Base-by-base conservation (phyloP, 2,888 invertebrate species). In the Glaucopsyche alexis region DNA sequence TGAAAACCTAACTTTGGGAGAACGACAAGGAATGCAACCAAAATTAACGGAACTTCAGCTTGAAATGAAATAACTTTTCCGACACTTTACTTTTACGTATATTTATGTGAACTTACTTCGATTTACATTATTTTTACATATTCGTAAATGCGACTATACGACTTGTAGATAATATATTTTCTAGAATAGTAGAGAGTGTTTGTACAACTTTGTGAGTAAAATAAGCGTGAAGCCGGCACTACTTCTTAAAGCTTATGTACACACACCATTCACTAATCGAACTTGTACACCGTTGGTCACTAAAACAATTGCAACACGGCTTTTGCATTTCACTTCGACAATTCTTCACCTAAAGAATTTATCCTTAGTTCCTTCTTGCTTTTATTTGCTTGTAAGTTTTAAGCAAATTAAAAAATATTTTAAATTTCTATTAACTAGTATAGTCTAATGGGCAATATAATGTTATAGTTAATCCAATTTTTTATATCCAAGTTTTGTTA, bases 61-160 rank as follows among this genome's bases (percentile, higher is more conserved):
- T 55, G 9, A 55, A 55, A 55, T 55, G 8, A 55, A 55, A 55
- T 55, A 55, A 55, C 55, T 55, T 55, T 29, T 55, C 19, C 55
- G 55, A 9, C 19, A 55, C 55, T 55, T 55, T 4, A 55, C 19
- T 8, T 55, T 55, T 19, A 42, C 3, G 7, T 42, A 7, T 42
- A 42, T 7, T 7, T 1, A 42, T 7, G 2, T 42, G 8, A 42
- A 42, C 3, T 42, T 42, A 8, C 6, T 7, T 8, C 7, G 42
- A 6, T 42, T 42, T 5, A 42, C 42, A 42, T 6, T 40, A 40
- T 40, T 40, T 40, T 40, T n/a, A n/a, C n/a, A n/a, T n/a, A n/a
- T n/a, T n/a, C 29, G 29, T 29, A 29, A n/a, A n/a, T n/a, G n/a
- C n/a, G n/a, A n/a, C n/a, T n/a, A n/a, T n/a, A n/a, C n/a, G n/a